Evolutionary conservation across 2,113 vertebrate genomes (phyloP).

Genomic region (Crotalus viridis): DNA sequence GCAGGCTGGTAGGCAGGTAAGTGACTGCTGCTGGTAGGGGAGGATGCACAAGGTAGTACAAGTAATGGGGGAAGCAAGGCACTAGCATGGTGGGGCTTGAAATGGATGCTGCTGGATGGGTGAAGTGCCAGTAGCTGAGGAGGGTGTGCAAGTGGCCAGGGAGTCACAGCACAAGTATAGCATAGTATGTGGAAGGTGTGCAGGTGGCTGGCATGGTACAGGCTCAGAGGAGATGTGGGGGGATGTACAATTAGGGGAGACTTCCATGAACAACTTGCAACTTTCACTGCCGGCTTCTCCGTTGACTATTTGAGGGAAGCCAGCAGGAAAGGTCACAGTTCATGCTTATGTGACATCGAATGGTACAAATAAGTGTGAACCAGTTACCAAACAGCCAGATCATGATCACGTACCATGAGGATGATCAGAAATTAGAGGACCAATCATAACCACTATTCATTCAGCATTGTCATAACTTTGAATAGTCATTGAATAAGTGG

Average conservation of each 20-base stretch:
- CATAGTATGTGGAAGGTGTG: not conserved
- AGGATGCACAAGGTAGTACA: not conserved
- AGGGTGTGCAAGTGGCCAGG: not conserved
- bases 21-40: not conserved
- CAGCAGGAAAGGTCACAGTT: not conserved
- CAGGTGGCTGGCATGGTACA: not conserved
- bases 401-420: not conserved
- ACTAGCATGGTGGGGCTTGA: not conserved
- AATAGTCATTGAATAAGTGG: not conserved
- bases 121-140: not conserved
- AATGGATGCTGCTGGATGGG: not conserved
- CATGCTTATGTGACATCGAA: not conserved
- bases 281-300: not conserved
- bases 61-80: not conserved
- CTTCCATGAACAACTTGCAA: not conserved
- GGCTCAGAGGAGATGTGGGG: not conserved
- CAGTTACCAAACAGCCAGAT: not conserved
- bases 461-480: not conserved
- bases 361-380: not conserved
- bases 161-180: too few relatives aligned
- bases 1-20: not conserved
- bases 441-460: not conserved
- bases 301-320: not conserved
- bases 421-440: not conserved
- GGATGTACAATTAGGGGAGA: not conserved